Base-by-base conservation (phyloP, 2,113 vertebrate species). In the Silurus glanis region DNA sequence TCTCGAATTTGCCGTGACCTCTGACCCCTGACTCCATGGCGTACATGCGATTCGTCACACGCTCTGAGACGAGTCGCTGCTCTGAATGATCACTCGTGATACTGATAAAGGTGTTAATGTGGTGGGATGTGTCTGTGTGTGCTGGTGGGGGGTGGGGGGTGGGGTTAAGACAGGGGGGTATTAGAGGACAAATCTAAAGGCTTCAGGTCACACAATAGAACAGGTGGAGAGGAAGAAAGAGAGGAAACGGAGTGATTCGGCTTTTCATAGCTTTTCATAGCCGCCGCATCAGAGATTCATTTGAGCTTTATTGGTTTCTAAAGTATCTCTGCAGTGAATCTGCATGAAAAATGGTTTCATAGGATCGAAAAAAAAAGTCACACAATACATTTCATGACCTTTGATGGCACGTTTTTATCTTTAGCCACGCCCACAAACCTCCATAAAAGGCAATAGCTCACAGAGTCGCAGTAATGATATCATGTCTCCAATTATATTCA, bases 31-130 rank as follows among this genome's bases (percentile, higher is more conserved):
- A 5, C 53, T 79, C 45, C 83, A 37, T 58, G n/a, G 79, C 66
- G 9, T 84, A 78, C 78, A 61, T 83, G 74, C 25, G 9, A 21
- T 80, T 28, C 12, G 78, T 81, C 58, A 76, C 61, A 47, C 78
- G 64, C 67, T 55, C 12, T 21, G 45, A 4, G 19, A 5, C 66
- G 64, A 58, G 21, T 67, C 19, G 51, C 51, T 72, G 56, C 75
- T 83, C 67, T 53, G 69, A 59, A 58, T 82, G 79, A 84, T 86
- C 86, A 61, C 56, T 67, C 19, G n/a, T 69, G 86, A 87, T 80
- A 56, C 80, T 69, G 81, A 56, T 56, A 25, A 16, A 80, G n/a
- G 13, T 58, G n/a, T 28, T 37, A 17, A 5, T 56, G 6, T 5
- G 1, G 7, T 3, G 4, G 56, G 37, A 37, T 37, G 37, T 37